phyloP scores from a whole-genome alignment of 2,888 invertebrate species.

The Nemurella pictetii region DNA sequence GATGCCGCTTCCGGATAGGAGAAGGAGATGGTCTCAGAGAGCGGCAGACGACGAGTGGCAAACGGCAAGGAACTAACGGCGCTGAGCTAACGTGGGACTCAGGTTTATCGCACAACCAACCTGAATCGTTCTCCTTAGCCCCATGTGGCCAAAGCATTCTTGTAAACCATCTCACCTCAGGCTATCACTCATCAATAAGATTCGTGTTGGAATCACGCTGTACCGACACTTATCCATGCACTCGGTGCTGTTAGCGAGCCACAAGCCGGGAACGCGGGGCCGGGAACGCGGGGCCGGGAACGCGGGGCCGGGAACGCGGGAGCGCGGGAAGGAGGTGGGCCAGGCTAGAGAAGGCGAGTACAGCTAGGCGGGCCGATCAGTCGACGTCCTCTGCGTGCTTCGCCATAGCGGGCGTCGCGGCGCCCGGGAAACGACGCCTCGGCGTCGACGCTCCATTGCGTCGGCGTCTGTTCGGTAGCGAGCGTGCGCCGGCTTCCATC shows the following conservation, averaged over 20 bases:
- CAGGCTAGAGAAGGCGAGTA: background rate
- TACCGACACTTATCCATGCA: background rate
- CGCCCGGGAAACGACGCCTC: background rate
- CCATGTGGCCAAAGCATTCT: no score
- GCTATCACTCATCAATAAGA: background rate
- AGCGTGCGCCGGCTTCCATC: background rate
- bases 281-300: background rate
- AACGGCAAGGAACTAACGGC: no score
- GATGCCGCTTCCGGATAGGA: background rate
- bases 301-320: background rate
- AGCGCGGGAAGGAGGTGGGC: background rate
- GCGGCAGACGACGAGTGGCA: no score
- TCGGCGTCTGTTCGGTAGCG: background rate
- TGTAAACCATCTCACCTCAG: background rate
- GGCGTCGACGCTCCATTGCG: background rate
- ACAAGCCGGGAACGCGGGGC: background rate
- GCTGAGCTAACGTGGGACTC: no score
- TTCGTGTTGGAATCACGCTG: background rate
- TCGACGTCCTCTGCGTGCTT: conserved; percentile 4
- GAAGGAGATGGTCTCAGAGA: no score
- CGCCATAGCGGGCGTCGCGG: background rate
- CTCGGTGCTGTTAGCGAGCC: background rate
- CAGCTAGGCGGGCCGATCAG: background rate
- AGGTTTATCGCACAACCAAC: no score
- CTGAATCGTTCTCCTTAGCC: background rate